Evolutionary conservation across 2,888 invertebrate genomes (phyloP), one percentile per base, ranked within the genome.

Genomic region (Rhagophthalmus giganteus): DNA sequence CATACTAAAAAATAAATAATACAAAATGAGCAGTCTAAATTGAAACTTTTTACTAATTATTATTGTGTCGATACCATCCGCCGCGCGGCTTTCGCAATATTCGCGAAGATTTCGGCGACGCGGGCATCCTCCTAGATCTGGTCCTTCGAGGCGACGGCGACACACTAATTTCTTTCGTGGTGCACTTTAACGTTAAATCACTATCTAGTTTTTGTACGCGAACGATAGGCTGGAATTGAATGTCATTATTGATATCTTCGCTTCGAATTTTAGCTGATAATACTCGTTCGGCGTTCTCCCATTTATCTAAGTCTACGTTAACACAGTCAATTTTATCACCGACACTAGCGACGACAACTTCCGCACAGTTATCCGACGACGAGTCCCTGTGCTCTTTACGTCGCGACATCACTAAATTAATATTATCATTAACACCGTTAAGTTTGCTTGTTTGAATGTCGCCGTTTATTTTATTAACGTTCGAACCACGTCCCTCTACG

Each of bases 151-250:
- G 63, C n/a, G 65, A 58, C 31, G 63, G 51, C 27, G 60, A 63
- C 39, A 61, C 61, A 8, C 60, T 54, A 34, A 61, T 40, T n/a
- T 60, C 59, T 50, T 64, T 60, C 30, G 57, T 58, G 25, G 37
- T 39, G 16, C 42, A 42, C 50, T 59, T 54, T 20, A 42, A 31
- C 5, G 52, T 55, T 11, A 37, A 24, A 8, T 72, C 72, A 58
- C 72, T 74, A 55, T 84, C 83, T 60, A 85, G 80, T 57, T 85
- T 81, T 67, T 83, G 81, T 59, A 86, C 84, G 7, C 83, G 77
- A 60, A 86, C 85, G 51, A 83, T 81, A 0, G 85, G 85, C 69
- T 85, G 84, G 66, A 82, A 76, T 66, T 81, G 80, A 12, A 74
- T 69, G 65, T 53, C 74, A 66, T 46, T 72, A 63, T 59, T 61